Percentiles rank a stretch among this genome's conserved stretches.
Conservation (phyloP, 2,797 vertebrate species). For the Siniperca scherzeri region DNA sequence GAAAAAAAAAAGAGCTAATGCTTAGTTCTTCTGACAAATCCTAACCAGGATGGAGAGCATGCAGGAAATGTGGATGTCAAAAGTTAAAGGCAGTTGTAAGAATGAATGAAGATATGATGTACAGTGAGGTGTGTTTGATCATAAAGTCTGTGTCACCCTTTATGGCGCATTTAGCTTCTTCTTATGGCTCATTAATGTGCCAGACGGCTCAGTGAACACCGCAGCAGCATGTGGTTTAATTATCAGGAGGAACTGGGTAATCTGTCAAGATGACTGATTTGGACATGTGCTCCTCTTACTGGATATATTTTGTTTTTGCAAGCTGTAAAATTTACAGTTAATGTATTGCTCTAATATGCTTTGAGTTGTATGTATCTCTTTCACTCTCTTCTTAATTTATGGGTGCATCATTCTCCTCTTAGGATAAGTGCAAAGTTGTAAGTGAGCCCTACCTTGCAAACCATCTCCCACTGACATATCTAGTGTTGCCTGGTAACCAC, state of each 20-base stretch:
- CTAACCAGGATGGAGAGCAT: slow-evolving; percentile 13
- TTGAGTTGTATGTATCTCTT: slow-evolving; percentile 37
- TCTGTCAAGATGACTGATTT: slow-evolving; percentile 68
- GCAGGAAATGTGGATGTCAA: slow-evolving; percentile 17
- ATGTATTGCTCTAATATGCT: slow-evolving; percentile 6
- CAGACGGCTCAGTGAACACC: slow-evolving; percentile 62
- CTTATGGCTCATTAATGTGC: slow-evolving; percentile 70
- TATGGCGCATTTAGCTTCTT: slow-evolving; percentile 72
- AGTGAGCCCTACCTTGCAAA: slow-evolving; percentile 53
- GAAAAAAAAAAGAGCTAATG: not conserved
- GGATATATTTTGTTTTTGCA: slow-evolving; percentile 40
- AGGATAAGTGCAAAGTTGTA: slow-evolving; percentile 57
- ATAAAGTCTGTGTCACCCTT: slow-evolving; percentile 63
- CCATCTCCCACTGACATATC: slow-evolving; percentile 53
- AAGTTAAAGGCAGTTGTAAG: slow-evolving; percentile 31
- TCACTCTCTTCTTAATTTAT: slow-evolving; percentile 32
- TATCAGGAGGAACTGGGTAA: slow-evolving; percentile 54
- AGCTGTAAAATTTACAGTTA: slow-evolving; percentile 19
- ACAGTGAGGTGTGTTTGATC: slow-evolving; percentile 54
- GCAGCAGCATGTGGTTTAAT: slow-evolving; percentile 64
- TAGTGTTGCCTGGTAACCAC: slow-evolving; percentile 79
- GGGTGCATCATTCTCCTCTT: slow-evolving; percentile 31
- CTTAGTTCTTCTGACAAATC: slow-evolving; percentile 37
- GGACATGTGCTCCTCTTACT: slow-evolving; percentile 48
- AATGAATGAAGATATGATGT: slow-evolving; percentile 29